phyloP scores from a whole-genome alignment of 1,140 invertebrate genomes.

The Eupristina koningsbergeri region DNA sequence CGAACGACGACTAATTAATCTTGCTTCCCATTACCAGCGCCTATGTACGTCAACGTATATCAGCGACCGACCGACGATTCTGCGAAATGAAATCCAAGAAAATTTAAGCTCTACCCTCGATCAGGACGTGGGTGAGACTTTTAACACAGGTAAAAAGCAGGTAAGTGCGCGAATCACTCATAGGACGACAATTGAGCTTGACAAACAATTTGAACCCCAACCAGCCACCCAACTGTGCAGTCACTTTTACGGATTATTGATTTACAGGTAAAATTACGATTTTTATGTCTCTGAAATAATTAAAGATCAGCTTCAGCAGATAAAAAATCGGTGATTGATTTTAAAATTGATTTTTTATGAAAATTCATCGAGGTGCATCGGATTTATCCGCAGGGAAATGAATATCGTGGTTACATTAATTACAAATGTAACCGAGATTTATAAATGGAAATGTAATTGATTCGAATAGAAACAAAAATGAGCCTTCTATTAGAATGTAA shows the following conservation, averaged over 20 bases:
- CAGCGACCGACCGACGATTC: neutral
- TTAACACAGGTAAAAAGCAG: neutral
- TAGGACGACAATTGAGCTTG: neutral
- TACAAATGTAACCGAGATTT: neutral
- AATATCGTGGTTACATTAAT: neutral
- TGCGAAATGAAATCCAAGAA: neutral
- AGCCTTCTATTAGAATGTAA: neutral
- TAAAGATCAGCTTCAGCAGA: neutral
- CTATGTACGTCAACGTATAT: neutral
- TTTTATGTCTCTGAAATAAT: neutral
- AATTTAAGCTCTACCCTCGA: too few species aligned
- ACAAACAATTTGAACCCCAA: neutral
- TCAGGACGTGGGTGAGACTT: too few species aligned
- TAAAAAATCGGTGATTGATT: neutral
- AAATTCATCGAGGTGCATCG: neutral
- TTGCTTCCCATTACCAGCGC: neutral
- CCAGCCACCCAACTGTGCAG: neutral
- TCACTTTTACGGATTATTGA: neutral
- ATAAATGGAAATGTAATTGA: conserved; percentile 20
- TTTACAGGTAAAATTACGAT: neutral
- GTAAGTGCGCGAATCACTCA: neutral
- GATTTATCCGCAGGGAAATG: neutral
- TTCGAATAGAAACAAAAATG: neutral
- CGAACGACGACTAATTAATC: conserved; percentile 33
- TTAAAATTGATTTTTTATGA: neutral